Conservation (phyloP, 2,113 vertebrate genomes). For the Aspiorhynchus laticeps region DNA sequence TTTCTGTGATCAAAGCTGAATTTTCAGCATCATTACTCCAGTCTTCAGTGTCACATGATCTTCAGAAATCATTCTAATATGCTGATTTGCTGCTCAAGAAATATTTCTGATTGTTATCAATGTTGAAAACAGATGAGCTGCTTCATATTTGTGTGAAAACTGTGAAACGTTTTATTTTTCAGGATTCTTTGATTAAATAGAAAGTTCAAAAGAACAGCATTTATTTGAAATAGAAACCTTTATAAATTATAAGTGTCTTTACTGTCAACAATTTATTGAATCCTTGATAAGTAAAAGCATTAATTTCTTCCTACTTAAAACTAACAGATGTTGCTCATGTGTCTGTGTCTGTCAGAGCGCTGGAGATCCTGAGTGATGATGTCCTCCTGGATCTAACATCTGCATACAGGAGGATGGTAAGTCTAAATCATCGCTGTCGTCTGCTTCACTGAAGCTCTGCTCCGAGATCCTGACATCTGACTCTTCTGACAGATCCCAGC, state of each 20-base stretch:
- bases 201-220: neutral
- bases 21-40: neutral
- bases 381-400: constrained; percentile 88
- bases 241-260: neutral
- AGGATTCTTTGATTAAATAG: neutral
- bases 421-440: constrained; percentile 46
- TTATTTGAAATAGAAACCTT: neutral
- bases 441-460: neutral
- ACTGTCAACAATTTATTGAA: too few relatives aligned
- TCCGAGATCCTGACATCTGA: neutral
- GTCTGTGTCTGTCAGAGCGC: constrained; percentile 76
- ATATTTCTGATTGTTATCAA: too few relatives aligned
- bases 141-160: neutral
- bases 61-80: too few relatives aligned
- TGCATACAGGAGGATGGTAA: constrained; percentile 91
- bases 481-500: constrained; percentile 84
- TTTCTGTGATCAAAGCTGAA: neutral
- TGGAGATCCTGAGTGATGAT: constrained; percentile 92
- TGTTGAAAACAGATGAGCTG: too few relatives aligned
- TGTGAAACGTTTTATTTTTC: neutral
- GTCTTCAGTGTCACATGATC: neutral
- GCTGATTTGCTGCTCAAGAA: too few relatives aligned
- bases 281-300: too few relatives aligned
- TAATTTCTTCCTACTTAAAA: too few relatives aligned
- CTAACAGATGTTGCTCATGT: neutral